phyloP scores from a whole-genome alignment of 2,113 vertebrate genomes.

The Protomyctophum bolini region DNA sequence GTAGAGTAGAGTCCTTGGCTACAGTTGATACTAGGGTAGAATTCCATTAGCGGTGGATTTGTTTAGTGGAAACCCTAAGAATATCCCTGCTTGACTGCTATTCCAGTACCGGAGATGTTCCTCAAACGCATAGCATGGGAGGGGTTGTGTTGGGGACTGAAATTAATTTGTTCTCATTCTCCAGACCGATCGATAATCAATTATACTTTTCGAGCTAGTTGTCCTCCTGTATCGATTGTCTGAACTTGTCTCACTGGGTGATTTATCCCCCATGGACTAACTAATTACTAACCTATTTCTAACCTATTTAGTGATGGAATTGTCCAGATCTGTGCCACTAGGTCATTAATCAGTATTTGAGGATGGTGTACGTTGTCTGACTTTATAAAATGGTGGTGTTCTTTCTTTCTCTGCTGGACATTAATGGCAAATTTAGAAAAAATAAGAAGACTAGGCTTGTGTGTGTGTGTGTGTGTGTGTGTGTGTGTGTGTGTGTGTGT shows the following conservation, averaged over 20 bases:
- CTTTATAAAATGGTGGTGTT: neutral
- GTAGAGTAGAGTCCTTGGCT: constrained; percentile 54
- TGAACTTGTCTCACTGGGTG: constrained; percentile 18
- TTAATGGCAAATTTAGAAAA: constrained; percentile 16
- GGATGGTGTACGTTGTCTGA: constrained; percentile 39
- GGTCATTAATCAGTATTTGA: constrained; percentile 38
- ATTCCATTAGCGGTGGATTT: constrained; percentile 58
- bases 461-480: no score
- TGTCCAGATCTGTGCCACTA: constrained; percentile 27
- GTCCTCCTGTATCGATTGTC: constrained; percentile 42
- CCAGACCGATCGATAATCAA: constrained; percentile 68
- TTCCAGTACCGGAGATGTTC: neutral
- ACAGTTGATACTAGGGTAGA: constrained; percentile 43
- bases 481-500: no score
- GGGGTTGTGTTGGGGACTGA: neutral
- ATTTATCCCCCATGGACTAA: constrained; percentile 29
- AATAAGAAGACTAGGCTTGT: neutral
- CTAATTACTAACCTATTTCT: constrained; percentile 56
- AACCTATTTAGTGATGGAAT: neutral
- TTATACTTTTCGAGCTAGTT: constrained; percentile 41
- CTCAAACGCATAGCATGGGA: neutral
- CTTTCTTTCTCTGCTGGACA: neutral
- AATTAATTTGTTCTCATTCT: constrained; percentile 48
- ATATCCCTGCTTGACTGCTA: neutral
- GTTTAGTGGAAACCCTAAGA: constrained; percentile 28